A percentile compares a stretch with the other conserved stretches of the same genome.
Evolutionary conservation across 1,140 invertebrate species (phyloP).

Genomic region (Vanessa atalanta): DNA sequence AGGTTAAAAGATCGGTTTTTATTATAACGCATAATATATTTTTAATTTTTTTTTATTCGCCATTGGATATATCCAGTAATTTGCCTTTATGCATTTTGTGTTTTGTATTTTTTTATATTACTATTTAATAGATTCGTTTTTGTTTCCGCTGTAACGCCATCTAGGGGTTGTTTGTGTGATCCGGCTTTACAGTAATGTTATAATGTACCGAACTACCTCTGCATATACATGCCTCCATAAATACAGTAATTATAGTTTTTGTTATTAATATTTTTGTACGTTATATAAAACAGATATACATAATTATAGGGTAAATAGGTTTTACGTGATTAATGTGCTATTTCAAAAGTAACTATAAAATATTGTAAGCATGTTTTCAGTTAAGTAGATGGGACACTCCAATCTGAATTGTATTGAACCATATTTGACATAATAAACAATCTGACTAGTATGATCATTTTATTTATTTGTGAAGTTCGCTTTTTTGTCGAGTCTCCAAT

Average conservation of each 20-base stretch:
- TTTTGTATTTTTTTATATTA: constrained; percentile 5
- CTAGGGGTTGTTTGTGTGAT: constrained; percentile 27
- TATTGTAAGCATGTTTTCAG: constrained; percentile 64
- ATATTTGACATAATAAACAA: constrained; percentile 73
- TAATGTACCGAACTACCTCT: constrained; percentile 75
- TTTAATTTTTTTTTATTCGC: neutral
- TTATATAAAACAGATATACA: constrained; percentile 59
- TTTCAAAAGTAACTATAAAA: constrained; percentile 48
- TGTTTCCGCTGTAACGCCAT: constrained; percentile 25
- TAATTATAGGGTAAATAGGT: constrained; percentile 69
- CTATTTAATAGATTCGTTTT: constrained; percentile 13
- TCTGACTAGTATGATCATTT: constrained; percentile 56
- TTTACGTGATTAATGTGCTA: constrained; percentile 62
- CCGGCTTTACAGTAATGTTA: constrained; percentile 50
- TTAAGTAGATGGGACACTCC: constrained; percentile 64
- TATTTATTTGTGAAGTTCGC: constrained; percentile 8
- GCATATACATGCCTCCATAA: constrained; percentile 68
- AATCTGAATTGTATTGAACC: constrained; percentile 66
- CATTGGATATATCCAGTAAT: neutral
- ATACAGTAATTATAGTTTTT: constrained; percentile 73
- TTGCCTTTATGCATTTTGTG: constrained; percentile 3
- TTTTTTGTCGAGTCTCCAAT: too few relatives aligned
- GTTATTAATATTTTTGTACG: constrained; percentile 70
- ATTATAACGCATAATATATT: constrained; percentile 12
- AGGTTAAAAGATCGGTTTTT: neutral